phyloP scores from a whole-genome alignment of 2,888 invertebrate genomes.

The Lasius platythorax region DNA sequence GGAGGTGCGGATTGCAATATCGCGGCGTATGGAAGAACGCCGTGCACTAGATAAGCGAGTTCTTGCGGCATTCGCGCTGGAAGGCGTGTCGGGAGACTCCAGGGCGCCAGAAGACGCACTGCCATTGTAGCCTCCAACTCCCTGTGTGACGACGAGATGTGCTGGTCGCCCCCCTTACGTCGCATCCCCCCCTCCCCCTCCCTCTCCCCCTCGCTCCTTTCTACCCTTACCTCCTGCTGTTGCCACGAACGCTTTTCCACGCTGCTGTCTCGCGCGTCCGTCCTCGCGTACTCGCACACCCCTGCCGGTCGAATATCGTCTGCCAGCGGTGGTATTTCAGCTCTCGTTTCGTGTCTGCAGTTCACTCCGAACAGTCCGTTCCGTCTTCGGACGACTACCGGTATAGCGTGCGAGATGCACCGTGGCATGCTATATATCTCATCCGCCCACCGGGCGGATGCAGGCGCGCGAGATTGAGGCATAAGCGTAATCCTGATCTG shows the following conservation, averaged over 20 bases:
- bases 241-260: conserved; percentile 37
- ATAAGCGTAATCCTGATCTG: neutral
- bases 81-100: conserved; percentile 81
- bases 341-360: neutral
- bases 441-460: neutral
- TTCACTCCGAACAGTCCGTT: conserved; percentile 38
- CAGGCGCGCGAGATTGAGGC: neutral
- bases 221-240: conserved; percentile 54
- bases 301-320: conserved; percentile 61
- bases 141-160: conserved; percentile 60
- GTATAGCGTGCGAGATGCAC: neutral
- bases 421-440: neutral
- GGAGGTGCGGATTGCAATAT: conserved; percentile 82
- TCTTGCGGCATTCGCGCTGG: conserved; percentile 60
- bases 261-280: conserved; percentile 43
- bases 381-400: conserved; percentile 58
- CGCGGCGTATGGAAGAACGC: conserved; percentile 78
- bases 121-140: conserved; percentile 77
- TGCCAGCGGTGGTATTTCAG: conserved; percentile 61
- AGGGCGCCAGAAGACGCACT: conserved; percentile 83
- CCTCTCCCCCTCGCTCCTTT: conserved; percentile 27
- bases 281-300: conserved; percentile 43
- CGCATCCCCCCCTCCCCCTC: neutral
- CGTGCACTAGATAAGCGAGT: conserved; percentile 72
- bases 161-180: conserved; percentile 46